A percentile compares a stretch with the other conserved stretches of the same genome.
These are phyloP conservation scores for Lepidostoma basale DNA, from an alignment of 1,140 invertebrate genomes.

Conservation along the genomic window DNA sequence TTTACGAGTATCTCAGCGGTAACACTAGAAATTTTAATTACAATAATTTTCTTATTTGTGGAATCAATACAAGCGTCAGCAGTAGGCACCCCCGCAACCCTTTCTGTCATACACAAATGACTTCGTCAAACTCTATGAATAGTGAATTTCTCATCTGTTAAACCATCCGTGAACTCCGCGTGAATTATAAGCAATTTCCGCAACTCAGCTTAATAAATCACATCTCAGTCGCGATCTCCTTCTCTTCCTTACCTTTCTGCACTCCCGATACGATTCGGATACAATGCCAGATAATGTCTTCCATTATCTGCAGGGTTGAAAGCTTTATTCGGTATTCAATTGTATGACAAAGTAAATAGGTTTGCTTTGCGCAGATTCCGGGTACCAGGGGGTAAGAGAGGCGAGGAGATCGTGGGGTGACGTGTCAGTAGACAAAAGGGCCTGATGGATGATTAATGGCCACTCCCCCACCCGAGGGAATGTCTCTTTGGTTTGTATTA, in stretches of 20 bases:
- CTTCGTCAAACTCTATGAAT: conserved; percentile 29
- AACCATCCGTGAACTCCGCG: conserved; percentile 27
- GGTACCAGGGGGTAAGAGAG: background rate
- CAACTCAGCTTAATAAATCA: conserved; percentile 24
- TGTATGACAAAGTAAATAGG: conserved; percentile 45
- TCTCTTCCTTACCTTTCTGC: conserved; percentile 19
- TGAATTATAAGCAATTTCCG: conserved; percentile 30
- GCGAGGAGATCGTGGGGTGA: conserved; percentile 28
- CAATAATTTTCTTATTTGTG: too few species aligned
- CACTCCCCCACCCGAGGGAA: conserved; percentile 14
- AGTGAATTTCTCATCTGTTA: conserved; percentile 21
- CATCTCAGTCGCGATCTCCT: conserved; percentile 16
- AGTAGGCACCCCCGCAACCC: too few species aligned
- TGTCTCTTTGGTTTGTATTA: conserved; percentile 31
- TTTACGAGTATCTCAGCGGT: too few species aligned
- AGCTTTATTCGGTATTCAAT: conserved; percentile 43
- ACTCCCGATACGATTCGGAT: conserved; percentile 32
- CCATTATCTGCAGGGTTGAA: conserved; percentile 36
- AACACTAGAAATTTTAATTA: too few species aligned
- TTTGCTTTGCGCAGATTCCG: conserved; percentile 36
- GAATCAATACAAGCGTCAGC: conserved; percentile 4
- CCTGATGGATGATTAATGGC: conserved; percentile 56
- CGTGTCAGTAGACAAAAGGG: conserved; percentile 50
- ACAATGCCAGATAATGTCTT: conserved; percentile 42
- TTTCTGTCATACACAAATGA: conserved; percentile 27